Conservation (phyloP, 1,140 invertebrate genomes). For the Leguminivora glycinivorella region DNA sequence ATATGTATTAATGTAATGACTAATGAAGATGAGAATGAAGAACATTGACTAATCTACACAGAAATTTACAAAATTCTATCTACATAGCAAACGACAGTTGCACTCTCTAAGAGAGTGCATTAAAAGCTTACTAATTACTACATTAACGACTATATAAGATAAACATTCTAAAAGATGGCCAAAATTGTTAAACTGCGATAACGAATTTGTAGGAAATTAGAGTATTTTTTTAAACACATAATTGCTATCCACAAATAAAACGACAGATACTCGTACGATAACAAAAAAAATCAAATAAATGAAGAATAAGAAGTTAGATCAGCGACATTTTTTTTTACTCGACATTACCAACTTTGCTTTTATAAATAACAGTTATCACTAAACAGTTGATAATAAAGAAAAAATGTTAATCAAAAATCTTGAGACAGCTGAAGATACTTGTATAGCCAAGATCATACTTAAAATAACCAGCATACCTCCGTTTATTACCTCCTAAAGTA, state of each 20-base stretch:
- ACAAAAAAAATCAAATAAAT: no score
- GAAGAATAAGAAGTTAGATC: no score
- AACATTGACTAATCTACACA: slow-evolving; percentile 28
- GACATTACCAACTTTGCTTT: no score
- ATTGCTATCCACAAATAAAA: no score
- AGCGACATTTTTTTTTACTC: no score
- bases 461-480: no score
- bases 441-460: no score
- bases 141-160: background rate
- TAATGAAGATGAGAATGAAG: slow-evolving; percentile 39
- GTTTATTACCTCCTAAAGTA: slow-evolving; percentile 93
- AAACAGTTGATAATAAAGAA: background rate
- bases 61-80: background rate
- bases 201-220: no score
- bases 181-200: background rate
- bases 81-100: slow-evolving; percentile 1
- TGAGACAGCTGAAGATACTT: slow-evolving; percentile 7
- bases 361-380: background rate
- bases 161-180: background rate
- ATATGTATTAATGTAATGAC: slow-evolving; percentile 43
- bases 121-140: background rate
- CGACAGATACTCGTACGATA: no score
- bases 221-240: no score
- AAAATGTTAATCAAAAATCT: background rate
- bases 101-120: slow-evolving; percentile 3